These are phyloP conservation scores for Eurois occulta DNA, from an alignment of 2,888 invertebrate genomes.

Conservation along the genomic window DNA sequence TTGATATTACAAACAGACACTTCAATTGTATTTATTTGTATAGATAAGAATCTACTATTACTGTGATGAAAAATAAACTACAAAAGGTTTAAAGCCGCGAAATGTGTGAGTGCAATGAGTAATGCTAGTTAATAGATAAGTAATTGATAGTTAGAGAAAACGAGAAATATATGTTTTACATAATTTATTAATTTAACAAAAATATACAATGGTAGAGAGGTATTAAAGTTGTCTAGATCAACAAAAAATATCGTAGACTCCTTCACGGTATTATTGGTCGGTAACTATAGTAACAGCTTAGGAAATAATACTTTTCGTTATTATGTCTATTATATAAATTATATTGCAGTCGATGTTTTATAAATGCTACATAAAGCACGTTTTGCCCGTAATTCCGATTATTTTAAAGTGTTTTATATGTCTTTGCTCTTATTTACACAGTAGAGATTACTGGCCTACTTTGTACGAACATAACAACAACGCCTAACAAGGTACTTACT, in stretches of 20 bases:
- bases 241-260: slow-evolving; percentile 7
- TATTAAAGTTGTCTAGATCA: not conserved
- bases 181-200: slow-evolving; percentile 58
- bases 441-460: not conserved
- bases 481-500: not conserved
- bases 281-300: not conserved
- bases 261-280: slow-evolving; percentile 10
- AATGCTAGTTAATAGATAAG: not conserved
- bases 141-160: slow-evolving; percentile 12
- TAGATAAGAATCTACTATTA: too few species aligned
- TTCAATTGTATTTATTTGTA: too few species aligned
- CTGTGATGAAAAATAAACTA: too few species aligned
- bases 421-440: not conserved
- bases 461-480: not conserved
- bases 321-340: not conserved
- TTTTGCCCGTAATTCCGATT: slow-evolving; percentile 8
- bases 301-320: slow-evolving; percentile 29
- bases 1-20: too few species aligned
- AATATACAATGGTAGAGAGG: slow-evolving; percentile 33
- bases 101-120: not conserved
- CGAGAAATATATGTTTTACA: slow-evolving; percentile 16
- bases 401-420: not conserved
- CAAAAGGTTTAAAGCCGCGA: not conserved
- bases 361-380: slow-evolving; percentile 20
- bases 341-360: not conserved